Conservation (phyloP, 2,888 invertebrate species). For the Cheiracanthium punctorium region DNA sequence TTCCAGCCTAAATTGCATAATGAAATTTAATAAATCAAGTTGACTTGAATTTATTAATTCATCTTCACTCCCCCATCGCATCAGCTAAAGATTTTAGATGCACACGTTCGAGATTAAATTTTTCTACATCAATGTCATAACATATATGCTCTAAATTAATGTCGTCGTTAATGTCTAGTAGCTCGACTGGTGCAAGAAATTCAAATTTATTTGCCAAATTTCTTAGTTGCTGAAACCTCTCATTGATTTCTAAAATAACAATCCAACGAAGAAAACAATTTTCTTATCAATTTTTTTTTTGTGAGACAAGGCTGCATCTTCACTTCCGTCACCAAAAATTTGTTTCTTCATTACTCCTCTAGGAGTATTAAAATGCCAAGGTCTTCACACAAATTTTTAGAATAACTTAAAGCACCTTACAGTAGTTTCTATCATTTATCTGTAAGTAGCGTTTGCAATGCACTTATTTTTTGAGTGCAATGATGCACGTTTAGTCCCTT, state of each 20-base stretch:
- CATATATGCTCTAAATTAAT: neutral
- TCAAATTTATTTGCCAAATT: neutral
- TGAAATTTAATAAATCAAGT: neutral
- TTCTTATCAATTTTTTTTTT: neutral
- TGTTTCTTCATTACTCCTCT: neutral
- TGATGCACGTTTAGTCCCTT: neutral
- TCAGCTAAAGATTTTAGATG: neutral
- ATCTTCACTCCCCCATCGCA: neutral
- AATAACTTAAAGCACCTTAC: neutral
- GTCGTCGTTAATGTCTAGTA: neutral
- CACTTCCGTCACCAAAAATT: neutral
- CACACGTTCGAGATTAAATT: neutral
- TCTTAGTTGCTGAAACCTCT: neutral
- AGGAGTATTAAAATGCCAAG: neutral
- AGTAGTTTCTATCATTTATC: neutral
- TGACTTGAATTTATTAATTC: neutral
- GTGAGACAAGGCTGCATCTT: neutral
- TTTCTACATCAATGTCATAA: neutral
- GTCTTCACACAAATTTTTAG: too few relatives aligned
- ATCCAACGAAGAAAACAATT: neutral
- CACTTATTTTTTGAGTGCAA: neutral
- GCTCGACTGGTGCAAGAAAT: neutral
- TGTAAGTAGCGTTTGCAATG: neutral
- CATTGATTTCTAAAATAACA: neutral
- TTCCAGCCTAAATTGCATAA: too few relatives aligned